Conservation (phyloP, 2,888 invertebrate genomes). For the Synergus laeviventris region DNA sequence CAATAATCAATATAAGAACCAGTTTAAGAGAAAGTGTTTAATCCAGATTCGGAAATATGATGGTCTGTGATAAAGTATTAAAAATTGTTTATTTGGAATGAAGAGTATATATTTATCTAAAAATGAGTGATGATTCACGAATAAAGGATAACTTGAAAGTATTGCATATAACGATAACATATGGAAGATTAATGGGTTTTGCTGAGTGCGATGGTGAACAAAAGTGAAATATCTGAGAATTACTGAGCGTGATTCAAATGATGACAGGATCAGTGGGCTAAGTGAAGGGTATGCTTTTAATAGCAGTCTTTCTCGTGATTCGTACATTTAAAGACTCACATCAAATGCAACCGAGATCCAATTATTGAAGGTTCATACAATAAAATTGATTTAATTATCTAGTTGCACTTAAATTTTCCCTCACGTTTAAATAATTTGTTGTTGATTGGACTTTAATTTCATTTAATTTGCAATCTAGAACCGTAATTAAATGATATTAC, state of each 20-base stretch:
- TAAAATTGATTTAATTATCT: conserved; percentile 18
- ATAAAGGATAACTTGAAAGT: neutral
- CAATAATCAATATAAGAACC: too few relatives aligned
- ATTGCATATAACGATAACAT: neutral
- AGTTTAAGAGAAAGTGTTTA: neutral
- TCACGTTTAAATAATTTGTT: conserved; percentile 9
- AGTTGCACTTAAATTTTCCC: neutral
- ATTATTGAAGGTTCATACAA: neutral
- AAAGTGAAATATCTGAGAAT: conserved; percentile 34
- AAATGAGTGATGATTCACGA: neutral
- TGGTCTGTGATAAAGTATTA: neutral
- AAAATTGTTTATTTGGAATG: neutral
- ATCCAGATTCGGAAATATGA: neutral
- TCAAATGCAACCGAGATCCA: neutral
- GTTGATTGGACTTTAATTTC: conserved; percentile 14
- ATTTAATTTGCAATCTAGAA: neutral
- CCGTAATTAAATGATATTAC: conserved; percentile 14
- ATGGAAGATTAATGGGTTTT: neutral
- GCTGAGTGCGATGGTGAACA: neutral
- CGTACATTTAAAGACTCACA: neutral
- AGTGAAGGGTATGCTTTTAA: conserved; percentile 7
- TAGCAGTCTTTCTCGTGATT: neutral
- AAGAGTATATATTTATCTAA: neutral
- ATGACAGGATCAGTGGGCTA: neutral
- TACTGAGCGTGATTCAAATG: conserved; percentile 12